These are phyloP conservation scores for Dicyrtomina minuta DNA, from an alignment of 2,888 invertebrate genomes.

Conservation along the genomic window DNA sequence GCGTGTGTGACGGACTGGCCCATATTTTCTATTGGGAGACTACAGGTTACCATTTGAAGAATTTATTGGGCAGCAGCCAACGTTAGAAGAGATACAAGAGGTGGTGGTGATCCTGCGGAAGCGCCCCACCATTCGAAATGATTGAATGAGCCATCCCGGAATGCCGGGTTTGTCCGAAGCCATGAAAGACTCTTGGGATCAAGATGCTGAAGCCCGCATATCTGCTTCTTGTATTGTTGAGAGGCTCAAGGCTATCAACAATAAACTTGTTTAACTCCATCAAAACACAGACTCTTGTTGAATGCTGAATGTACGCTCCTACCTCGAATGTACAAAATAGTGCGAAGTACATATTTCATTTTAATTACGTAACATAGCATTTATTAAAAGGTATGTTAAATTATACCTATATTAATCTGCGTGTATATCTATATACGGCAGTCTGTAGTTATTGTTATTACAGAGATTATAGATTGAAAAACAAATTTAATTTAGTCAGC, in stretches of 20 bases:
- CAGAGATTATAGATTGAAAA: too few species aligned
- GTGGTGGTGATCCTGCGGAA: constrained; percentile 88
- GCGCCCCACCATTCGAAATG: constrained; percentile 77
- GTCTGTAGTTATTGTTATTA: not conserved
- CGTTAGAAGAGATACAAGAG: constrained; percentile 93
- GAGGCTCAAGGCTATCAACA: constrained; percentile 55
- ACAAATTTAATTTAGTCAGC: too few species aligned
- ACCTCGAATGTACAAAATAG: constrained; percentile 54
- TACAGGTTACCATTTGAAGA: constrained; percentile 91
- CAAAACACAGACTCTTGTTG: constrained; percentile 17
- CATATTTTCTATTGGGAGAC: constrained; percentile 83
- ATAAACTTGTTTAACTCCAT: constrained; percentile 43
- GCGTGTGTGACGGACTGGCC: constrained; percentile 96
- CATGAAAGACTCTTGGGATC: constrained; percentile 99
- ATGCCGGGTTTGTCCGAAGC: constrained; percentile 83
- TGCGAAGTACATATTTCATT: constrained; percentile 20
- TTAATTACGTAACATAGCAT: not conserved
- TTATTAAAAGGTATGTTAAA: not conserved
- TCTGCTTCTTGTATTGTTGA: constrained; percentile 96
- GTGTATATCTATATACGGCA: not conserved
- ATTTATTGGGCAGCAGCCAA: constrained; percentile 86
- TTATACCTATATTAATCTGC: not conserved
- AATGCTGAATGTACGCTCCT: constrained; percentile 40
- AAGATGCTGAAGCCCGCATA: constrained; percentile 95
- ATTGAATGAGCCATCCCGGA: constrained; percentile 83